Evolutionary conservation across 2,888 invertebrate species (phyloP).

Genomic region (Drosophila prolongata): DNA sequence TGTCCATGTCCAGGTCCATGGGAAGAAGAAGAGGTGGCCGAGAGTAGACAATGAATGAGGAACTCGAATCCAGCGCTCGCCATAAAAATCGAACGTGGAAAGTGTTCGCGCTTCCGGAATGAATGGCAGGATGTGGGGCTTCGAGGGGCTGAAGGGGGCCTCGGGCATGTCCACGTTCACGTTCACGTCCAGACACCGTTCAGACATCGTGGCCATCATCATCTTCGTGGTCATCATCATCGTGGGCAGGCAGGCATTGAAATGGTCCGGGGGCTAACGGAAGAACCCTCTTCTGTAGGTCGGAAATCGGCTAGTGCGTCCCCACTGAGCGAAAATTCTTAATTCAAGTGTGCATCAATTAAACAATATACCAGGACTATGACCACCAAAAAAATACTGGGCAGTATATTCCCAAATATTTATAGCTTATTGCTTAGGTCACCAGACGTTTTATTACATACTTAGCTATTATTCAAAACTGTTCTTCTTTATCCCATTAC

Average conservation of each 20-base stretch:
- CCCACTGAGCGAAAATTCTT: conserved; percentile 6
- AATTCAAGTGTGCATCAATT: too few relatives aligned
- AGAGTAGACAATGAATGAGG: conserved; percentile 70
- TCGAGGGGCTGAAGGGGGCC: conserved; percentile 9
- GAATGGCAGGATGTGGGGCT: conserved; percentile 59
- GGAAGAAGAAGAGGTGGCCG: conserved; percentile 26
- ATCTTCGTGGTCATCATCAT: conserved; percentile 41
- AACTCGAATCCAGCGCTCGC: conserved; percentile 68
- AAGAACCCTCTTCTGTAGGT: conserved; percentile 60
- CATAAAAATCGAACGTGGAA: conserved; percentile 81
- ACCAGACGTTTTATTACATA: too few relatives aligned
- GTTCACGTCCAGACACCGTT: conserved; percentile 72
- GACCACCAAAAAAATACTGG: background rate
- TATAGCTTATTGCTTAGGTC: too few relatives aligned
- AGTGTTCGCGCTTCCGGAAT: conserved; percentile 71
- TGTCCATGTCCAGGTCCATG: conserved; percentile 3
- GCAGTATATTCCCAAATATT: too few relatives aligned
- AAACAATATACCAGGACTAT: too few relatives aligned
- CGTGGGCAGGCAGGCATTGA: conserved; percentile 57
- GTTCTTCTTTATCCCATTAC: too few relatives aligned
- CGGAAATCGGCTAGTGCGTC: conserved; percentile 71
- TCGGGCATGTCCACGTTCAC: conserved; percentile 27
- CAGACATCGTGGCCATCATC: conserved; percentile 63
- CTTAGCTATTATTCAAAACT: too few relatives aligned
- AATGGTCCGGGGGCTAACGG: conserved; percentile 48